These are phyloP conservation scores for Pentalonia nigronervosa DNA, from an alignment of 1,140 invertebrate genomes.

Conservation along the genomic window DNA sequence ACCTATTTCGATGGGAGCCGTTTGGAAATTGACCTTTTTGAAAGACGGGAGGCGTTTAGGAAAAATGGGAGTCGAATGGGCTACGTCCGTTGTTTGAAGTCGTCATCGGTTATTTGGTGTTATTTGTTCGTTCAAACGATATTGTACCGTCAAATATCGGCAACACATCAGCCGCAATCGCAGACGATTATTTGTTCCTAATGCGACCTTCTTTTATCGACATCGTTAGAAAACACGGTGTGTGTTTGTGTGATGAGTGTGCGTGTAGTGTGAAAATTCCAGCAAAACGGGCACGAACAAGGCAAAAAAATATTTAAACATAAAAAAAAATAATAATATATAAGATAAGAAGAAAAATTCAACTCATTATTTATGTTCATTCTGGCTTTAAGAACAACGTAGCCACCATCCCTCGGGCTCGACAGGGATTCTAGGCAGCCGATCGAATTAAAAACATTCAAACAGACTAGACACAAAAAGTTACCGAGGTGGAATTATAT, in stretches of 20 bases:
- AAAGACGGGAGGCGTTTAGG: too few relatives aligned
- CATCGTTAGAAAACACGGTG: not conserved
- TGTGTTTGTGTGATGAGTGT: not conserved
- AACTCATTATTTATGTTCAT: slow-evolving; percentile 44
- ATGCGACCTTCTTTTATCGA: not conserved
- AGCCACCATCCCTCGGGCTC: not conserved
- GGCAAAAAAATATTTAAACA: not conserved
- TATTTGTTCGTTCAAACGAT: not conserved
- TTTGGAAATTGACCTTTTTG: too few relatives aligned
- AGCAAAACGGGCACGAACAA: not conserved
- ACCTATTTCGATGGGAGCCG: too few relatives aligned
- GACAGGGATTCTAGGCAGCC: not conserved
- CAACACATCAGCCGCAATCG: not conserved
- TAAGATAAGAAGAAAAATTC: not conserved
- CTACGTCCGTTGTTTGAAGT: too few relatives aligned
- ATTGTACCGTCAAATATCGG: not conserved
- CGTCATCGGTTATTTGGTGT: not conserved
- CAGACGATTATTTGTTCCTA: not conserved
- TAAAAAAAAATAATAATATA: not conserved
- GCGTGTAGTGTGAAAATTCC: not conserved
- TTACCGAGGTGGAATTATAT: not conserved
- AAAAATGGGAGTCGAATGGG: too few relatives aligned
- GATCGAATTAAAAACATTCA: slow-evolving; percentile 35
- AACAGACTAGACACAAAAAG: not conserved
- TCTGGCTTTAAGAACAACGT: not conserved